Evolutionary conservation across 1,140 invertebrate genomes (phyloP).

Genomic region (Dinothrombium tinctorium): DNA sequence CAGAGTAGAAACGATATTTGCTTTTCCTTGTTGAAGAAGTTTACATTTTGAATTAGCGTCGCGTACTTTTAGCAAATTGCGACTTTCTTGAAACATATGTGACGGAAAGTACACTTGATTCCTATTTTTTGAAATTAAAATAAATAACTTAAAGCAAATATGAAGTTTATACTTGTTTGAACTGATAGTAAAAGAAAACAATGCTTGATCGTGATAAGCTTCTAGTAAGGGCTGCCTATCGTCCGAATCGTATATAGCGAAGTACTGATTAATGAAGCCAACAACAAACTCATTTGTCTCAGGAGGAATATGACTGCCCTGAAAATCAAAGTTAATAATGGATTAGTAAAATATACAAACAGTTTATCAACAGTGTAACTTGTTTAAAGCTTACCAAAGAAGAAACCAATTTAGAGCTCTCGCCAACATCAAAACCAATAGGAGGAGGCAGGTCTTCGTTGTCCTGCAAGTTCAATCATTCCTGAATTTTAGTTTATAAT

Average conservation of each 20-base stretch:
- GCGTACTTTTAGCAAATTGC: slow-evolving; percentile 37
- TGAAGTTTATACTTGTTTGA: slow-evolving; percentile 10
- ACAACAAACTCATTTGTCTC: slow-evolving; percentile 39
- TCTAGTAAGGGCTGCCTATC: slow-evolving; percentile 46
- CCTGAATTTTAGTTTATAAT: not conserved
- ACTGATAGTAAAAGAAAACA: slow-evolving; percentile 36
- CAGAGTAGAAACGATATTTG: slow-evolving; percentile 47
- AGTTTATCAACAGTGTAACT: not conserved
- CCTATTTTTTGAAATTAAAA: not conserved
- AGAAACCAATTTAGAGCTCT: slow-evolving; percentile 31
- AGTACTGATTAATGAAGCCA: slow-evolving; percentile 60
- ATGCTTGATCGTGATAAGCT: slow-evolving; percentile 61
- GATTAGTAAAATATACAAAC: not conserved
- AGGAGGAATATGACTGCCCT: slow-evolving; percentile 21
- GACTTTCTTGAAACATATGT: slow-evolving; percentile 30
- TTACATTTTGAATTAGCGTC: slow-evolving; percentile 29
- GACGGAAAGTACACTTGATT: not conserved
- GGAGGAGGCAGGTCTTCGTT: slow-evolving; percentile 43
- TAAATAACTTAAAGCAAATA: slow-evolving; percentile 1
- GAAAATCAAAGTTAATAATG: not conserved
- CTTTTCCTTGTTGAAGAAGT: slow-evolving; percentile 40
- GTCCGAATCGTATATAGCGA: slow-evolving; percentile 54
- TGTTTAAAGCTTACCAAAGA: slow-evolving; percentile 17
- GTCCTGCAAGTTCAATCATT: slow-evolving; percentile 33
- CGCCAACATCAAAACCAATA: slow-evolving; percentile 51